Percentiles rank a stretch among this genome's conserved stretches.
phyloP scores from a whole-genome alignment of 2,113 vertebrate genomes.

The Leptobrachium leishanense region DNA sequence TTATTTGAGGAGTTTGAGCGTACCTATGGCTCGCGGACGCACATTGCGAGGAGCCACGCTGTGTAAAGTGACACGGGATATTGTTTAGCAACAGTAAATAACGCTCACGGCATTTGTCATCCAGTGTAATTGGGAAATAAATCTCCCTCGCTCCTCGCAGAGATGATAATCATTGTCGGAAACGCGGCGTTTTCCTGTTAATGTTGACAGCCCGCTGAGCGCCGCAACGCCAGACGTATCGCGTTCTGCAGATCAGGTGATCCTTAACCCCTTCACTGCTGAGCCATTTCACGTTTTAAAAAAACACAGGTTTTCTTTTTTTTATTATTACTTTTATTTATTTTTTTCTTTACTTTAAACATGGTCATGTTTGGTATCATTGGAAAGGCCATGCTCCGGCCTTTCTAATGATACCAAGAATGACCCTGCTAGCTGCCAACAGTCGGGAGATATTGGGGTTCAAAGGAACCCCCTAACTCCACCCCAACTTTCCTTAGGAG shows the following conservation, averaged over 20 bases:
- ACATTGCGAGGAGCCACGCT: conserved; percentile 1
- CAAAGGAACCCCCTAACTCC: too few species aligned
- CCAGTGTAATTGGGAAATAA: conserved; percentile 22
- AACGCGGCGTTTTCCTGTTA: neutral
- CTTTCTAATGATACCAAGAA: too few species aligned
- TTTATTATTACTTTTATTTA: too few species aligned
- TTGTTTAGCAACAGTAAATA: conserved; percentile 7
- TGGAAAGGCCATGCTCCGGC: too few species aligned
- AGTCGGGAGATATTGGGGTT: too few species aligned
- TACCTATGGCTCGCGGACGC: neutral
- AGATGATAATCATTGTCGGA: conserved; percentile 13
- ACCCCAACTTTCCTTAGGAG: too few species aligned
- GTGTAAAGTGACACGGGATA: conserved; percentile 1
- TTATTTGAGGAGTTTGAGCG: neutral
- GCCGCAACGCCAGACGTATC: neutral
- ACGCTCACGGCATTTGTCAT: conserved; percentile 3
- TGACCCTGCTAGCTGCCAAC: too few species aligned
- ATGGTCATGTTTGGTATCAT: too few species aligned
- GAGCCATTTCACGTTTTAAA: too few species aligned
- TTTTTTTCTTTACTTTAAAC: too few species aligned
- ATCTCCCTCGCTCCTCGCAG: conserved; percentile 5
- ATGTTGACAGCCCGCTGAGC: conserved; percentile 10
- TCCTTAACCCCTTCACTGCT: too few species aligned
- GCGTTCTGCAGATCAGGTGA: neutral
- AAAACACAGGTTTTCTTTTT: too few species aligned